Evolutionary conservation across 2,888 invertebrate genomes (phyloP).

Genomic region (Plagodis pulveraria): DNA sequence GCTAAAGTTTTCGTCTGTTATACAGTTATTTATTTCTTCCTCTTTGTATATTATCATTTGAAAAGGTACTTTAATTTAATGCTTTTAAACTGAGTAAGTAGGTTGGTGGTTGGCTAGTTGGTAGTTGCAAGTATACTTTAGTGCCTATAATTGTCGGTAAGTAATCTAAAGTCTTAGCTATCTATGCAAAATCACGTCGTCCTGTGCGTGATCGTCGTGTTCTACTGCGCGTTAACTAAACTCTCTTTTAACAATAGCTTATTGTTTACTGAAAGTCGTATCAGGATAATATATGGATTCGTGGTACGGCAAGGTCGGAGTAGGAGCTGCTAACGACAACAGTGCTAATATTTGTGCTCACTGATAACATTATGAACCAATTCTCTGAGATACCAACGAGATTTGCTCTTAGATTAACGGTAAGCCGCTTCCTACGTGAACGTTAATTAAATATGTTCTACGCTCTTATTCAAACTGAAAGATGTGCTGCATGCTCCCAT

Average conservation of each 20-base stretch:
- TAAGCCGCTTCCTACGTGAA: constrained; percentile 67
- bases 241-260: constrained; percentile 55
- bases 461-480: constrained; percentile 48
- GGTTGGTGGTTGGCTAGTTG: not conserved
- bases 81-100: not conserved
- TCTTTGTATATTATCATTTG: constrained; percentile 14
- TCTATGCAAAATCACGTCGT: constrained; percentile 22
- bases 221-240: constrained; percentile 35
- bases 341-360: constrained; percentile 73
- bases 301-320: constrained; percentile 65
- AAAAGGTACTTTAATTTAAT: constrained; percentile 15
- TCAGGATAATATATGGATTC: constrained; percentile 65
- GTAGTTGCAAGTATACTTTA: not conserved
- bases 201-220: not conserved
- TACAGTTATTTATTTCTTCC: constrained; percentile 18
- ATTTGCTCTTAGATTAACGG: constrained; percentile 79
- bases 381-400: constrained; percentile 75
- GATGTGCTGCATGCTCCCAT: constrained; percentile 25
- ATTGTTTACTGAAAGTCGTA: constrained; percentile 57
- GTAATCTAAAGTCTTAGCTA: constrained; percentile 7
- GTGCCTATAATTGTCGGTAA: not conserved
- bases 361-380: constrained; percentile 82
- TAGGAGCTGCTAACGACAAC: constrained; percentile 69
- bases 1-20: not conserved
- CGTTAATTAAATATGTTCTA: constrained; percentile 60